Conservation (phyloP, 1,140 invertebrate species). For the Pseudomyrmex pallidus region DNA sequence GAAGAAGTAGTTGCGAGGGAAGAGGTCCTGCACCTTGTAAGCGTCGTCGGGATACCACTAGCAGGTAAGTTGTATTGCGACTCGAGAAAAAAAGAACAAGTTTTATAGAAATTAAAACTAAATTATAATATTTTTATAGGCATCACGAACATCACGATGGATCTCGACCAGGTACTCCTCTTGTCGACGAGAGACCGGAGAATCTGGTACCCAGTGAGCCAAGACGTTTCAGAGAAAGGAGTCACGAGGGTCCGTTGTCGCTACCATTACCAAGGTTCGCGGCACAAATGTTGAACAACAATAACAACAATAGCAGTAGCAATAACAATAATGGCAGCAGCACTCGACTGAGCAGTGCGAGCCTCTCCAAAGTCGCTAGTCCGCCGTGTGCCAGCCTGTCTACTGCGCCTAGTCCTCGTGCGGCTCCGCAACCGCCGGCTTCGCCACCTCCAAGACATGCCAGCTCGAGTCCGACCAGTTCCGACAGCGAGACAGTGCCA, state of each 20-base stretch:
- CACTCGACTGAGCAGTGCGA: conserved; percentile 62
- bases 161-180: conserved; percentile 92
- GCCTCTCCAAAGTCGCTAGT: conserved; percentile 79
- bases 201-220: conserved; percentile 90
- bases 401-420: conserved; percentile 80
- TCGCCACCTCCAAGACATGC: conserved; percentile 87
- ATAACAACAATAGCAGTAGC: conserved; percentile 76
- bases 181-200: conserved; percentile 93
- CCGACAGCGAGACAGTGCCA: conserved; percentile 85
- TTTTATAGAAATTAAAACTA: not conserved
- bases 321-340: conserved; percentile 71
- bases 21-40: conserved; percentile 83
- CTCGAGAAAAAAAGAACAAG: not conserved
- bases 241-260: conserved; percentile 89
- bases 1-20: conserved; percentile 85
- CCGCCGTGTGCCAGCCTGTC: conserved; percentile 77
- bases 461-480: conserved; percentile 87
- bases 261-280: conserved; percentile 94
- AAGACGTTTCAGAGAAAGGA: conserved; percentile 88
- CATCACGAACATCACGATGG: conserved; percentile 87
- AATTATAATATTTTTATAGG: conserved; percentile 63
- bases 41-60: conserved; percentile 80
- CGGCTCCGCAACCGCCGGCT: conserved; percentile 85
- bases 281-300: conserved; percentile 88
- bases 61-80: conserved; percentile 73